Percentiles rank a stretch among this genome's conserved stretches.
Conservation (phyloP, 1,140 invertebrate species). For the Drosophila serrata region DNA sequence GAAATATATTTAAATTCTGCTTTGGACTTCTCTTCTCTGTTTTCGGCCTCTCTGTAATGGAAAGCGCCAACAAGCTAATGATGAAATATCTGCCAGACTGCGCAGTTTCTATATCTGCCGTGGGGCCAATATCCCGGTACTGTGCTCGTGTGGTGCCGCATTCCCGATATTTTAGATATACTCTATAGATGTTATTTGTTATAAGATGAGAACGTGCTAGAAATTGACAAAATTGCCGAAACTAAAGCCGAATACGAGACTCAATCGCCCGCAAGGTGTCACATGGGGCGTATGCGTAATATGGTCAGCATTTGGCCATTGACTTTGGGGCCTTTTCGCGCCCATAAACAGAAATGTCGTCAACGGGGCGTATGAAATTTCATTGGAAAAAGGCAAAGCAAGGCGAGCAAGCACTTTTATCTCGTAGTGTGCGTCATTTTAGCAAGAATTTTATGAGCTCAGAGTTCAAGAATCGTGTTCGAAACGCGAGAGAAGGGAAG, state of each 20-base stretch:
- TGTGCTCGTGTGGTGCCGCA: slow-evolving; percentile 47
- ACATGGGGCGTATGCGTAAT: slow-evolving; percentile 70
- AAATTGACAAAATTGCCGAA: slow-evolving; percentile 49
- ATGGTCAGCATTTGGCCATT: slow-evolving; percentile 50
- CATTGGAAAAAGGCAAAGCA: slow-evolving; percentile 19
- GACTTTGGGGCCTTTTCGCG: slow-evolving; percentile 45
- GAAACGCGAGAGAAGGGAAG: neutral
- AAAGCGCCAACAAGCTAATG: slow-evolving; percentile 75
- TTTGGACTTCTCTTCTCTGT: slow-evolving; percentile 44
- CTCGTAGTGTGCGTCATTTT: slow-evolving; percentile 25
- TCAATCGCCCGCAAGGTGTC: slow-evolving; percentile 23
- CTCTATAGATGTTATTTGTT: neutral
- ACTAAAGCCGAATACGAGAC: slow-evolving; percentile 27
- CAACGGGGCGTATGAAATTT: slow-evolving; percentile 53
- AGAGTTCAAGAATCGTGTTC: slow-evolving; percentile 23
- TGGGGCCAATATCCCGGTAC: slow-evolving; percentile 62
- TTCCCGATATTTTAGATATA: slow-evolving; percentile 33
- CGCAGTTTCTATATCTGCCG: slow-evolving; percentile 59
- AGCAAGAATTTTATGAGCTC: slow-evolving; percentile 34
- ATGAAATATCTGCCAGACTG: slow-evolving; percentile 76
- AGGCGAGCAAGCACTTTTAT: slow-evolving; percentile 5
- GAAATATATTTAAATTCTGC: slow-evolving; percentile 80
- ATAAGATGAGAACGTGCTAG: slow-evolving; percentile 55
- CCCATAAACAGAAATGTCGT: slow-evolving; percentile 58
- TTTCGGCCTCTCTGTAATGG: slow-evolving; percentile 62